Conservation (phyloP, 2,888 invertebrate genomes). For the Sinotaia quadrata region DNA sequence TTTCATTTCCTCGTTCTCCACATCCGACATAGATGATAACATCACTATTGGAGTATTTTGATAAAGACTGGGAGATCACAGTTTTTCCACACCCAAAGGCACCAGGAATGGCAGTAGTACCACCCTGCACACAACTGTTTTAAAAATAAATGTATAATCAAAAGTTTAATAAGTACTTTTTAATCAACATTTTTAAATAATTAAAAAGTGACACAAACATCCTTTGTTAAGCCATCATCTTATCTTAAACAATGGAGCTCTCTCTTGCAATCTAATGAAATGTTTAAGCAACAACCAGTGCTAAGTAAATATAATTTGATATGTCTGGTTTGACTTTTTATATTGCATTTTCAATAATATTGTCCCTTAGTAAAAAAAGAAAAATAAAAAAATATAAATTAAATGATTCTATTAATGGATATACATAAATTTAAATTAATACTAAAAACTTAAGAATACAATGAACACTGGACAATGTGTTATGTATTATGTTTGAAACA, state of each 20-base stretch:
- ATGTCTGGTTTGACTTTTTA: too few species aligned
- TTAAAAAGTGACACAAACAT: not conserved
- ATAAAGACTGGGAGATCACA: constrained; percentile 98
- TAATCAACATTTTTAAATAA: not conserved
- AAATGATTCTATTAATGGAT: too few species aligned
- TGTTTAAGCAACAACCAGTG: too few species aligned
- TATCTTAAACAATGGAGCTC: not conserved
- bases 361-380: too few species aligned
- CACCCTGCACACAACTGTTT: constrained; percentile 93
- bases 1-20: constrained; percentile 99
- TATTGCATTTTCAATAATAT: too few species aligned
- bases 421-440: too few species aligned
- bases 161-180: not conserved
- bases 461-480: too few species aligned
- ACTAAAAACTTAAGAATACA: too few species aligned
- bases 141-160: not conserved
- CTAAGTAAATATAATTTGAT: too few species aligned
- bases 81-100: constrained; percentile 99
- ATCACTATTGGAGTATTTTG: constrained; percentile 99
- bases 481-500: too few species aligned
- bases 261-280: too few species aligned
- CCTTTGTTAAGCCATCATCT: not conserved
- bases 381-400: too few species aligned
- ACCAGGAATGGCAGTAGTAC: constrained; percentile 98
- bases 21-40: constrained; percentile 99